A percentile compares a stretch with the other conserved stretches of the same genome.
phyloP scores from a whole-genome alignment of 2,888 invertebrate genomes.

The Caenorhabditis becei region DNA sequence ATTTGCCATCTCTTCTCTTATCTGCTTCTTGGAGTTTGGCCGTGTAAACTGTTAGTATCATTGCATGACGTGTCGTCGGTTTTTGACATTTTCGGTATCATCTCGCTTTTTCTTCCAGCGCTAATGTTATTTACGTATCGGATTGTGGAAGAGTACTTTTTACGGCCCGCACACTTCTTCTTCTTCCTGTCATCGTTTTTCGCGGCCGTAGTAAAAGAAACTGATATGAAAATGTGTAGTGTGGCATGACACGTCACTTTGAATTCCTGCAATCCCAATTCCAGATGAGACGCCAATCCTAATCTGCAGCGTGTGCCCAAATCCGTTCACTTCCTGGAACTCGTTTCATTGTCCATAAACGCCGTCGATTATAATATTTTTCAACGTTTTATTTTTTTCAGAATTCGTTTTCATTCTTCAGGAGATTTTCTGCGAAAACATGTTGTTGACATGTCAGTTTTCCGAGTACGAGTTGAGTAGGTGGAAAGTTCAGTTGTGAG shows the following conservation, averaged over 20 bases:
- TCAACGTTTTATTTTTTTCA: too few relatives aligned
- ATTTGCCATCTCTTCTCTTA: constrained; percentile 42
- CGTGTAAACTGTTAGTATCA: constrained; percentile 40
- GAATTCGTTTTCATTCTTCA: not conserved
- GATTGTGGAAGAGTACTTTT: constrained; percentile 27
- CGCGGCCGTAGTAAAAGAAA: constrained; percentile 5
- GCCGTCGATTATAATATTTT: not conserved
- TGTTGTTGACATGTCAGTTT: constrained; percentile 1
- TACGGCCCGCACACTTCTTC: not conserved
- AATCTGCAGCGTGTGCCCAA: too few relatives aligned
- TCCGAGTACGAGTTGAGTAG: not conserved
- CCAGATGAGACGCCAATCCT: too few relatives aligned
- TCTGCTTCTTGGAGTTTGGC: constrained; percentile 41
- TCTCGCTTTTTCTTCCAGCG: not conserved
- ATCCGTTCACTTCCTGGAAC: not conserved
- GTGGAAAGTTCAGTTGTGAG: constrained; percentile 2
- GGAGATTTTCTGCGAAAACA: not conserved
- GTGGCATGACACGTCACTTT: not conserved
- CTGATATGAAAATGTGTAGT: too few relatives aligned
- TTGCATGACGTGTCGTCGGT: constrained; percentile 31
- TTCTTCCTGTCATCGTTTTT: constrained; percentile 6
- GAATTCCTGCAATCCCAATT: too few relatives aligned
- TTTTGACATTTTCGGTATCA: constrained; percentile 1
- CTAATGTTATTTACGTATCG: constrained; percentile 20
- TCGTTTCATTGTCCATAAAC: not conserved